These are phyloP conservation scores for Alces alces DNA, from an alignment of 2,113 vertebrate genomes.

Conservation along the genomic window DNA sequence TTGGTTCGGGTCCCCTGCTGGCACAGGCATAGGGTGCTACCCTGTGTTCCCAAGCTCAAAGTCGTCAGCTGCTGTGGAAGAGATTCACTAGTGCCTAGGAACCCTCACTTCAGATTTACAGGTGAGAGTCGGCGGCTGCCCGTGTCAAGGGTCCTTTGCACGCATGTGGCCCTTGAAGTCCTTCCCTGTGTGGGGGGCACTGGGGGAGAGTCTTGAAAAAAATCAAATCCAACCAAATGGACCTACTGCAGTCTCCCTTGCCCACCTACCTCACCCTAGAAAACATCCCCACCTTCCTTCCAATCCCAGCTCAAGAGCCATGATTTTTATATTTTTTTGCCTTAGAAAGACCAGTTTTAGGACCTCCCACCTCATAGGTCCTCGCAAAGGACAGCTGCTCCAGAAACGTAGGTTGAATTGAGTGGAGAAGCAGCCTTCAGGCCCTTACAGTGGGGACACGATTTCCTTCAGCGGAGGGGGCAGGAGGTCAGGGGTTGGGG, in stretches of 20 bases:
- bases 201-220: neutral
- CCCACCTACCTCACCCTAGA: neutral
- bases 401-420: neutral
- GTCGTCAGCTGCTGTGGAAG: neutral
- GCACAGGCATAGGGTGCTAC: neutral
- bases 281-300: neutral
- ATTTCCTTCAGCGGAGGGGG: neutral
- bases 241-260: neutral
- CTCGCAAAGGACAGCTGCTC: neutral
- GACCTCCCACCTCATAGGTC: neutral
- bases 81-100: neutral
- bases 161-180: neutral
- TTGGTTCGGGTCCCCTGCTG: neutral
- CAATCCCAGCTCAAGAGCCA: neutral
- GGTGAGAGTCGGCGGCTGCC: neutral
- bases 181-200: neutral
- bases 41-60: neutral
- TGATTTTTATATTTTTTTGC: neutral
- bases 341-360: neutral
- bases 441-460: neutral
- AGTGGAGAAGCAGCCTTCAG: neutral
- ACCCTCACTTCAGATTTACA: neutral
- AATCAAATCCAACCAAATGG: neutral
- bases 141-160: neutral
- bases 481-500: neutral